Evolutionary conservation across 1,140 invertebrate genomes (phyloP).

Genomic region (Panagrolaimus sp.): DNA sequence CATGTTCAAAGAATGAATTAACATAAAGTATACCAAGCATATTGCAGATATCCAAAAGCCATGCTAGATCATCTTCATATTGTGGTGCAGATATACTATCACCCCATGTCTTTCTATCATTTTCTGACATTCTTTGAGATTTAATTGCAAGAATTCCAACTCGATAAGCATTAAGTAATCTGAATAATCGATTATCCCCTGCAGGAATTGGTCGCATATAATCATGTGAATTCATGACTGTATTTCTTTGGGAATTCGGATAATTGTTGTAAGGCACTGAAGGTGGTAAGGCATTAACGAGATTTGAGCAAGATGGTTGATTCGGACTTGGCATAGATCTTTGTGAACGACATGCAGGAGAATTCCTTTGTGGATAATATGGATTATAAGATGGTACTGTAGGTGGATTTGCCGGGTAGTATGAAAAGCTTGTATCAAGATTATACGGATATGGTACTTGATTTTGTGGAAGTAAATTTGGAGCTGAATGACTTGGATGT

Average conservation of each 20-base stretch:
- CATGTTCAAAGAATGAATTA: not conserved
- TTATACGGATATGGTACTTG: not conserved
- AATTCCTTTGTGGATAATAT: not conserved
- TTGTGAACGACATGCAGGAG: not conserved
- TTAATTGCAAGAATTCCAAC: slow-evolving; percentile 10
- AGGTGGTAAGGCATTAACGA: too few relatives aligned
- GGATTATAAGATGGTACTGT: not conserved
- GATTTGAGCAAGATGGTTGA: not conserved
- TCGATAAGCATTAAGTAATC: not conserved
- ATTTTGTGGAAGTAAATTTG: slow-evolving; percentile 6
- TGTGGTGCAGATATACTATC: not conserved
- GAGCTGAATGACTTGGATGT: slow-evolving; percentile 2
- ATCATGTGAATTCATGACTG: too few relatives aligned
- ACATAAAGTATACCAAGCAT: not conserved
- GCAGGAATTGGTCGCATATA: too few relatives aligned
- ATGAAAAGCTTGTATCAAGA: not conserved
- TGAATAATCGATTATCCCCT: too few relatives aligned
- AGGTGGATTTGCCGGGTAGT: not conserved
- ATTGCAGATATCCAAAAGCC: not conserved
- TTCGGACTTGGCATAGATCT: not conserved
- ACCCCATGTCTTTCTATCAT: not conserved
- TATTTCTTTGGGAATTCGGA: too few relatives aligned
- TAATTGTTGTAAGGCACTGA: too few relatives aligned
- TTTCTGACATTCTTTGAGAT: not conserved
- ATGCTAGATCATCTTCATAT: not conserved